Conservation (phyloP, 1,140 invertebrate genomes). For the Cardiocondyla obscurior region DNA sequence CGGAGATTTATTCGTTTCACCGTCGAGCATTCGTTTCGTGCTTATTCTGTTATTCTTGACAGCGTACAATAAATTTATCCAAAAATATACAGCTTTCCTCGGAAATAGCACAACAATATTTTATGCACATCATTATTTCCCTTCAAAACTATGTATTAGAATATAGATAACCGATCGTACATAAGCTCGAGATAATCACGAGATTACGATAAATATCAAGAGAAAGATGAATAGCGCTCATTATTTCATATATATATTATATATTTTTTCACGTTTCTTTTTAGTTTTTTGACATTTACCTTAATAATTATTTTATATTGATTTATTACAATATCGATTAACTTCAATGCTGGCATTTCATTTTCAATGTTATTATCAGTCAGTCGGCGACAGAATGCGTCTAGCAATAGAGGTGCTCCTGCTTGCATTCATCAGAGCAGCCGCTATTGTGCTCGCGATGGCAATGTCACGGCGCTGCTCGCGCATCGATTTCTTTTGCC, state of each 20-base stretch:
- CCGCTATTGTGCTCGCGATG: slow-evolving; percentile 28
- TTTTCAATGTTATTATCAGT: slow-evolving; percentile 12
- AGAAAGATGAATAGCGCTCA: neutral
- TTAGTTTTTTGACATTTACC: neutral
- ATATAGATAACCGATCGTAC: neutral
- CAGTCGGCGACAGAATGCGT: slow-evolving; percentile 1
- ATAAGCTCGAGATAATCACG: neutral
- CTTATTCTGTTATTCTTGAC: neutral
- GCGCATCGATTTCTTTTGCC: slow-evolving; percentile 50
- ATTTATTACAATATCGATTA: slow-evolving; percentile 26
- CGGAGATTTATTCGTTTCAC: slow-evolving; percentile 35
- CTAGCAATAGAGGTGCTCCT: slow-evolving; percentile 27
- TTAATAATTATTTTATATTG: slow-evolving; percentile 45
- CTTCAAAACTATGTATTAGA: neutral
- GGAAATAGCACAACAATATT: neutral
- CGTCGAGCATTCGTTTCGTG: neutral
- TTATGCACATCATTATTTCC: neutral
- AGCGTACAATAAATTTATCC: neutral
- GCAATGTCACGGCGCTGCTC: slow-evolving; percentile 15
- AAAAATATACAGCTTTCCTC: neutral
- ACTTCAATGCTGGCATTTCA: neutral
- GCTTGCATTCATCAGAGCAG: slow-evolving; percentile 16
- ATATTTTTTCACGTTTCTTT: neutral
- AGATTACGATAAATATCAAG: neutral
- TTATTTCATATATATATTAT: neutral